phyloP scores from a whole-genome alignment of 1,140 invertebrate genomes.

The Wiebesia pumilae region DNA sequence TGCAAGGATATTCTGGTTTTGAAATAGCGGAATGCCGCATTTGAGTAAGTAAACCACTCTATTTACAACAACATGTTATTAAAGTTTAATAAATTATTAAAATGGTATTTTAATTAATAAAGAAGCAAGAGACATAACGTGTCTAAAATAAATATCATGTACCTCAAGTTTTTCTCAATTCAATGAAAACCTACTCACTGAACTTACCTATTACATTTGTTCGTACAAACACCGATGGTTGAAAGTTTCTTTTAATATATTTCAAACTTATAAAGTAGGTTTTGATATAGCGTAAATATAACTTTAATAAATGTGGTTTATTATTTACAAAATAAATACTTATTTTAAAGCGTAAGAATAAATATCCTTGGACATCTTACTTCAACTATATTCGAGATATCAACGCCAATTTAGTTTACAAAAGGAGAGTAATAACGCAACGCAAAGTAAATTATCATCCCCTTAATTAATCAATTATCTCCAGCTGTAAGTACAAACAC shows the following conservation, averaged over 20 bases:
- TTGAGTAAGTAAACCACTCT: background rate
- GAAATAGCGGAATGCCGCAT: background rate
- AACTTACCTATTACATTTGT: no score
- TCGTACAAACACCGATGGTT: background rate
- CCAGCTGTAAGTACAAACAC: background rate
- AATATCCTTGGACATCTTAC: background rate
- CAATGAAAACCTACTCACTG: background rate
- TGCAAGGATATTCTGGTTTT: background rate
- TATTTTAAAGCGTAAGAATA: background rate
- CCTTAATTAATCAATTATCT: background rate
- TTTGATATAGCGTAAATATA: background rate
- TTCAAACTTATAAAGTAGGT: no score
- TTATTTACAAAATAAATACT: background rate
- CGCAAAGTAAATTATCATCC: background rate
- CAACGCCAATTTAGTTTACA: background rate
- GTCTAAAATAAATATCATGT: background rate
- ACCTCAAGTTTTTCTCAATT: background rate
- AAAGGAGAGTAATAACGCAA: background rate
- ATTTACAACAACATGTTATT: background rate
- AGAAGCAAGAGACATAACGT: background rate
- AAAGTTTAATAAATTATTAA: background rate
- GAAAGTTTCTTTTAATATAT: background rate
- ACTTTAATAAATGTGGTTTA: background rate
- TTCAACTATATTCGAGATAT: background rate
- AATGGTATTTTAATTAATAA: background rate